Base-by-base conservation (phyloP, 2,888 invertebrate genomes). In the Trilocha varians region DNA sequence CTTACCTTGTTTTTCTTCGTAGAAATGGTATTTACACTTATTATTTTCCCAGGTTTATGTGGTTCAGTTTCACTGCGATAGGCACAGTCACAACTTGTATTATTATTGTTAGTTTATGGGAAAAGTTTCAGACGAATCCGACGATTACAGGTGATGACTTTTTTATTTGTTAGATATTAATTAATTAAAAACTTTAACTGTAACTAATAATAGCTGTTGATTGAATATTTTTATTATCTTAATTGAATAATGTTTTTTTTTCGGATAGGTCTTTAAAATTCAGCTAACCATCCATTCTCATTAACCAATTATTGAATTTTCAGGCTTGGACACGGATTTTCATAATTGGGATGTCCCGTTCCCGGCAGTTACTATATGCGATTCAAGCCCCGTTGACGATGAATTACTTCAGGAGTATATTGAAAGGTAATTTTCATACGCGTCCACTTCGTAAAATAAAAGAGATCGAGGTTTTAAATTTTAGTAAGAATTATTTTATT, bases 41-140 rank as follows among this genome's bases (percentile, higher is more conserved):
- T 37, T 41, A 15, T 50, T 38, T 40, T 69, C 71, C 16, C 65
- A 94, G 93, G 65, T 90, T 93, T 59, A 89, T 92, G 88, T 94
- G 94, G 94, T 92, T 94, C 61, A 87, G 90, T 55, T 92, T 93
- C 57, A 91, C 92, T 5, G 84, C 88, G 5, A 77, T 88, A 38
- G 93, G 93, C 1, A 88, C 91, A 1, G 88, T 91, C 0, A 90
- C 93, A 0, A 91, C 93, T 0, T 85, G 91, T 48, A 89, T 91
- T 34, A 93, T 93, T 46, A 94, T 94, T 40, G 88, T 91, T 36
- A 92, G 91, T 58, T 80, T 94, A 18, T 93, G 93, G 93, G 90
- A 92, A 57, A 94, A 93, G 68, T 94, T 94, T 69, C 93, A 93
- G 82, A 93, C 92, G 0, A 93, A 93, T 77, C 94, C 94, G 3